Base-by-base conservation (phyloP, 2,113 vertebrate species). In the Menura novaehollandiae region DNA sequence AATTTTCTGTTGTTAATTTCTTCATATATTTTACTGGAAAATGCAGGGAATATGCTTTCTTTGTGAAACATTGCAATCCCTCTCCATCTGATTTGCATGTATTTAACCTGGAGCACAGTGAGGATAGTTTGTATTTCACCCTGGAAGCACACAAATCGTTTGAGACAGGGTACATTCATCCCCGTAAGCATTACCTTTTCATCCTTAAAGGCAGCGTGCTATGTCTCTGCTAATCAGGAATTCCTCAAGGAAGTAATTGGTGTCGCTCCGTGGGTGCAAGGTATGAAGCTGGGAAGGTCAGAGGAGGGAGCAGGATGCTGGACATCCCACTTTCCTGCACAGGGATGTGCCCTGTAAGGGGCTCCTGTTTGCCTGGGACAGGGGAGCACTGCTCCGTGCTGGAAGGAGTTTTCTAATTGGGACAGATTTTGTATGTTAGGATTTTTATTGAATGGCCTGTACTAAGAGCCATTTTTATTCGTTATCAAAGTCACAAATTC, bases 31-130 rank as follows among this genome's bases (percentile, higher is more conserved):
- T 63, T 22, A 20, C 33, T 68, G 32, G 15, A 62, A 92, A 82
- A 58, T 8, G 22, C 2, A 26, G 13, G 22, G 7, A 58, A n/a
- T 53, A 2, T 3, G 0, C 28, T 21, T 74, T 39, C 6, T 74
- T 75, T 58, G 21, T 47, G 60, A 18, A 39, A 11, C 5, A 0
- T 35, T 88, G 52, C 23, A 56, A 33, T 92, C 30, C 27, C 10
- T 71, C 7, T 39, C 0, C 1, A 0, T 74, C 67, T 52, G 8
- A 7, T 30, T 68, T 23, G 39, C 2, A 1, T 16, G 26, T 6
- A 9, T 9, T 44, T 39, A 41, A 44, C 37, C 10, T 20, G 17
- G 13, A 47, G 8, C 11, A 1, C 7, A 52, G 7, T 63, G n/a
- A 44, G 33, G 37, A n/a, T 3, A 74, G 46, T 49, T 64, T 51